A percentile compares a stretch with the other conserved stretches of the same genome.
phyloP scores from a whole-genome alignment of 2,888 invertebrate genomes.

The Chaetogeoica ovagalla region DNA sequence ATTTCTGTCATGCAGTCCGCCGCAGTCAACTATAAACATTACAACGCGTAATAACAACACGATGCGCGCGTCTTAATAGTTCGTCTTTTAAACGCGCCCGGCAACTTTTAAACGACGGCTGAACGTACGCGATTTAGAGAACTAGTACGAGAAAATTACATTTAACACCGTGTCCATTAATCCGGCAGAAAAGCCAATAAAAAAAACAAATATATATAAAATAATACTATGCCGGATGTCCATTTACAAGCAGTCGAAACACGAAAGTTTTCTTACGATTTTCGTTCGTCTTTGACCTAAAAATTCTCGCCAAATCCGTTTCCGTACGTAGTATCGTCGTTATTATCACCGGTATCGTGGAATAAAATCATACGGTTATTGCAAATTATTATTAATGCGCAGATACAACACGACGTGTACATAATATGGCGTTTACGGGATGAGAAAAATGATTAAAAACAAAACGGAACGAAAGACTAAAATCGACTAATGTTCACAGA shows the following conservation, averaged over 20 bases:
- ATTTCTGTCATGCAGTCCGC: not conserved
- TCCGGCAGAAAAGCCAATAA: not conserved
- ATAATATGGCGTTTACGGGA: too few relatives aligned
- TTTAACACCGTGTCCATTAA: slow-evolving; percentile 12
- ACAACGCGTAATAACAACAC: not conserved
- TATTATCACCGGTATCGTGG: slow-evolving; percentile 3
- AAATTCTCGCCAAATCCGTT: not conserved
- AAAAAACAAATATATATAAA: not conserved
- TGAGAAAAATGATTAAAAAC: too few relatives aligned
- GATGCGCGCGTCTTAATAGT: not conserved
- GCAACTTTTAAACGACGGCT: slow-evolving; percentile 28
- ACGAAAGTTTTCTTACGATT: slow-evolving; percentile 12
- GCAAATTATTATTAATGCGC: too few relatives aligned
- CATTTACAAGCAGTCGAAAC: slow-evolving; percentile 12
- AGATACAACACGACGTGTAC: too few relatives aligned
- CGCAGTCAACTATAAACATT: not conserved
- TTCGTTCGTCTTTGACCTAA: slow-evolving; percentile 25
- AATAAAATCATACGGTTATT: too few relatives aligned
- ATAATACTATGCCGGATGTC: not conserved
- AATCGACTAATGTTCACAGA: too few relatives aligned
- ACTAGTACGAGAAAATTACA: slow-evolving; percentile 11
- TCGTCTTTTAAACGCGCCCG: slow-evolving; percentile 11
- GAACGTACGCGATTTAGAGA: not conserved
- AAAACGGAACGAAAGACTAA: too few relatives aligned
- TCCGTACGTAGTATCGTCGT: not conserved